Conservation (phyloP, 2,113 vertebrate species). For the Leptobrachium leishanense region DNA sequence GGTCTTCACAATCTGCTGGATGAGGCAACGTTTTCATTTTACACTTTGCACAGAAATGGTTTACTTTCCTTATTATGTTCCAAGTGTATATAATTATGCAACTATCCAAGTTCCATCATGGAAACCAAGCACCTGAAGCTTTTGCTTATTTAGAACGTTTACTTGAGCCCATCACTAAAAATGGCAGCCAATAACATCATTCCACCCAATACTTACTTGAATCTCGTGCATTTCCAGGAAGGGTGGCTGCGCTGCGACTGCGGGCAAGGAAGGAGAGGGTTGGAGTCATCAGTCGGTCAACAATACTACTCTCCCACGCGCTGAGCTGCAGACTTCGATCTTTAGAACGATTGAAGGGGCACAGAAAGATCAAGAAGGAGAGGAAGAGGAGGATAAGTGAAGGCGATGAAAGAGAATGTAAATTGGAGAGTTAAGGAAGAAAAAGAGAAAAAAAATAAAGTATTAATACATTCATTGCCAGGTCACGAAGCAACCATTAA, state of each 20-base stretch:
- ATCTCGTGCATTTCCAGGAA: conserved; percentile 82
- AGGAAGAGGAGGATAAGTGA: not conserved
- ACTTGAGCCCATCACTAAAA: not conserved
- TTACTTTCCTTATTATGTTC: no score
- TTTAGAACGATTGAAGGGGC: conserved; percentile 52
- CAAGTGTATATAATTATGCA: no score
- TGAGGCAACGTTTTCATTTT: no score
- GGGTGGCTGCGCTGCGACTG: conserved; percentile 90
- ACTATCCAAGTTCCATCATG: no score
- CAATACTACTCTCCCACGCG: conserved; percentile 95
- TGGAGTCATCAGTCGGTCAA: conserved; percentile 94
- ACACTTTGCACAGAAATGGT: no score
- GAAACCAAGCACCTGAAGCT: no score
- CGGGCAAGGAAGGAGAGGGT: conserved; percentile 93
- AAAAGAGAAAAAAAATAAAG: no score
- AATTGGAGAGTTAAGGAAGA: no score
- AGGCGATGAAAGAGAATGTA: not conserved
- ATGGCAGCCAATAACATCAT: not conserved
- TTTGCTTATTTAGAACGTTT: no score
- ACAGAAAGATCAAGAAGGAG: not conserved
- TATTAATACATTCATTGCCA: no score
- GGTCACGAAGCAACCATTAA: no score
- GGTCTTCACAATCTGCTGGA: no score
- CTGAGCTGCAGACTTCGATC: conserved; percentile 86
- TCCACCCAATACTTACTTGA: conserved; percentile 71